These are phyloP conservation scores for Ovis canadensis DNA, from an alignment of 2,113 vertebrate genomes.

Conservation along the genomic window DNA sequence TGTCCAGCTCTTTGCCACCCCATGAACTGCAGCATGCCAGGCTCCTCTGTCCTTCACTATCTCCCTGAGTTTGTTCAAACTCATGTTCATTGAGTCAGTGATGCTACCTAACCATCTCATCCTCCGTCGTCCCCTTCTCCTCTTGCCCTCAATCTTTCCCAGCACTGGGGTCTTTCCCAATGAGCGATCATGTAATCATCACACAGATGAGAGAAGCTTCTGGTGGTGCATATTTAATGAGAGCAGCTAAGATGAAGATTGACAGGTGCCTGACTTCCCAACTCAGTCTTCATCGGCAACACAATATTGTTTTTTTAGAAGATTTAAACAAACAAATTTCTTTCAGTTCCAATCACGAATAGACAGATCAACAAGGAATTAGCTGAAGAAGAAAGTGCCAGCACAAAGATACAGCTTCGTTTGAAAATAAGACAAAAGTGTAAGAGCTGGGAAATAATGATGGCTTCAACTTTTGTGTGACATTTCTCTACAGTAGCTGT, in stretches of 20 bases:
- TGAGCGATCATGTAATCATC: not conserved
- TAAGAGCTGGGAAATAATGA: not conserved
- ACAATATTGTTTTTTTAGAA: not conserved
- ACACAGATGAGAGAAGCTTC: not conserved
- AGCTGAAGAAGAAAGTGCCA: not conserved
- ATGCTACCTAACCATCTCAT: not conserved
- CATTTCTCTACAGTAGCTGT: not conserved
- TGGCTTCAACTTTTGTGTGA: not conserved
- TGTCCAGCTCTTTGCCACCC: not conserved
- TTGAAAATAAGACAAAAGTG: not conserved
- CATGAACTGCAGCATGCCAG: not conserved
- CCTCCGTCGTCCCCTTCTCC: not conserved
- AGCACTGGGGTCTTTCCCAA: not conserved
- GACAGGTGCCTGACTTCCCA: not conserved
- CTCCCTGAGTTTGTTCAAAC: not conserved
- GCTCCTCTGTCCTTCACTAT: not conserved
- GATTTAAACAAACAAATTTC: not conserved
- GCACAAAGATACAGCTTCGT: not conserved
- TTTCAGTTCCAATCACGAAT: not conserved
- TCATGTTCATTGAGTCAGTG: not conserved
- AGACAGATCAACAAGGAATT: not conserved
- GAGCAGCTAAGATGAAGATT: not conserved
- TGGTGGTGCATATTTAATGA: rapidly evolving
- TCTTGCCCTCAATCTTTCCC: not conserved
- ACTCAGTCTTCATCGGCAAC: not conserved